Evolutionary conservation across 2,113 vertebrate species (phyloP).

Genomic region (rat (Rattus norvegicus)): DNA sequence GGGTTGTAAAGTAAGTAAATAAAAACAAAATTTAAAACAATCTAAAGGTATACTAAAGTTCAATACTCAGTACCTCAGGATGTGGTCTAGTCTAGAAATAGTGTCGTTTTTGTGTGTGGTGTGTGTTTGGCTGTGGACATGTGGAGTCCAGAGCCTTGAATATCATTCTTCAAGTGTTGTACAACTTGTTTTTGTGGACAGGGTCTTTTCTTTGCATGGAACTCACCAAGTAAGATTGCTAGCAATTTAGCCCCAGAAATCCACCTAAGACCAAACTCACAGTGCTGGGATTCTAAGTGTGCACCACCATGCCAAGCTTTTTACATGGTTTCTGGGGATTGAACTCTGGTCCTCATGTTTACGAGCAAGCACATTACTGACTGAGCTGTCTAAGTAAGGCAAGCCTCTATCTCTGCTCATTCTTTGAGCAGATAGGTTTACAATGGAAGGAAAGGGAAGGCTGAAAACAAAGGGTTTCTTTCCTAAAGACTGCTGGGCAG

Average conservation of each 20-base stretch:
- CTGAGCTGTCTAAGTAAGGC: neutral
- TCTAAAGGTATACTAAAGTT: neutral
- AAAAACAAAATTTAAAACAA: too few species aligned
- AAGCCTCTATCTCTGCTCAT: neutral
- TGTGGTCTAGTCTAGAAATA: constrained; percentile 2
- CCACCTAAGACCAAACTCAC: neutral
- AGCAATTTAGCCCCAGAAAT: neutral
- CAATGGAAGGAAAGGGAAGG: neutral
- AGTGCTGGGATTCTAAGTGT: neutral
- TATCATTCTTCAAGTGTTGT: neutral
- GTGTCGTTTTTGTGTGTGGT: neutral
- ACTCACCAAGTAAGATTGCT: neutral
- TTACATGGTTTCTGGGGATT: neutral
- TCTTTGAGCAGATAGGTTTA: neutral
- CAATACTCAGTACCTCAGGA: neutral
- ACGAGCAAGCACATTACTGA: neutral
- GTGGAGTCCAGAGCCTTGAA: neutral
- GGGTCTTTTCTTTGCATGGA: neutral
- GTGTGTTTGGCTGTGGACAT: neutral
- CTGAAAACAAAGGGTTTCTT: constrained; percentile 28
- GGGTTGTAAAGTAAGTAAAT: too few species aligned
- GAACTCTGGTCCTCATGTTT: neutral
- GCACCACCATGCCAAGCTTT: neutral
- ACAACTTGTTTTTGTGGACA: neutral
- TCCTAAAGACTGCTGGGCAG: neutral